These are phyloP conservation scores for Geococcyx californianus DNA, from an alignment of 2,113 vertebrate species.

Conservation along the genomic window DNA sequence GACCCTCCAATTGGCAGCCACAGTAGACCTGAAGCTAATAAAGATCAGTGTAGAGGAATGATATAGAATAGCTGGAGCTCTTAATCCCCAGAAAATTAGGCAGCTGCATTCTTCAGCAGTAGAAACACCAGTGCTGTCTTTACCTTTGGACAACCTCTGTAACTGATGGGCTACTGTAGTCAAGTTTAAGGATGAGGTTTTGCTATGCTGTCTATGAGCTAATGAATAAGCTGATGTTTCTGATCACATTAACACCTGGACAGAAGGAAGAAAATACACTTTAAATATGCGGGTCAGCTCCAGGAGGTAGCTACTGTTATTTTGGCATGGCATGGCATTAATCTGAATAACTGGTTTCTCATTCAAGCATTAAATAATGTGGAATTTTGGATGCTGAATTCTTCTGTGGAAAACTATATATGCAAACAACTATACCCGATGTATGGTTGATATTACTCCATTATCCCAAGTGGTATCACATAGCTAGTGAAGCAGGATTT, in stretches of 20 bases:
- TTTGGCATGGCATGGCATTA: background rate
- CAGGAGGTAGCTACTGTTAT: background rate
- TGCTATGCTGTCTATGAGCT: background rate
- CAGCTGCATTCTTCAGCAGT: background rate
- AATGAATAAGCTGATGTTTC: background rate
- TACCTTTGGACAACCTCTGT: background rate
- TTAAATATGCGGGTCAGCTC: background rate
- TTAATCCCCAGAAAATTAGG: background rate
- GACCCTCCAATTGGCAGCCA: background rate
- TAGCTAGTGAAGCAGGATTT: background rate
- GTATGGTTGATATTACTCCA: background rate
- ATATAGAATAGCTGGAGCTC: background rate
- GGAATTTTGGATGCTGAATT: conserved; percentile 1
- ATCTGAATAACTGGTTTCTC: background rate
- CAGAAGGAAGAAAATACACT: conserved; percentile 20
- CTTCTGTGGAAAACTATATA: background rate
- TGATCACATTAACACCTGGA: conserved; percentile 20
- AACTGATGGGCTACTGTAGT: background rate
- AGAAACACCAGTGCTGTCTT: background rate
- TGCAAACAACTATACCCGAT: background rate
- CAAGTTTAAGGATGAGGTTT: background rate
- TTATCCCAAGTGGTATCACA: background rate
- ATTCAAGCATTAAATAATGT: background rate
- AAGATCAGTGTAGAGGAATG: background rate
- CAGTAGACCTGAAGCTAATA: background rate